Percentiles rank a stretch among this genome's conserved stretches.
These are phyloP conservation scores for Elephantulus edwardii DNA, from an alignment of 2,113 vertebrate species.

Conservation along the genomic window DNA sequence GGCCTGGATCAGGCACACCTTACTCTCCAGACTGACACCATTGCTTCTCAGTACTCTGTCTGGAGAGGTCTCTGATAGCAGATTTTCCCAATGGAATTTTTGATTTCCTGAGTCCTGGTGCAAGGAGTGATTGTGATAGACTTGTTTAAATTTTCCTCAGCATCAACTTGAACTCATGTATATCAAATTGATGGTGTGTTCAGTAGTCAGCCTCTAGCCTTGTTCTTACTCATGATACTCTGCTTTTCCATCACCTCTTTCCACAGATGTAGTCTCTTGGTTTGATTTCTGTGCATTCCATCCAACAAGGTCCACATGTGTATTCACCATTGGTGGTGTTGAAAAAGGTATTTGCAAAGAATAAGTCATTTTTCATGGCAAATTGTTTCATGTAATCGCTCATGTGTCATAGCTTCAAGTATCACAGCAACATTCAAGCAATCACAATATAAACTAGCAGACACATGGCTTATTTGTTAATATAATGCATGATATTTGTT, in stretches of 20 bases:
- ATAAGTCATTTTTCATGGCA: background rate
- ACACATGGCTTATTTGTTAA: background rate
- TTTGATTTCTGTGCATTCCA: background rate
- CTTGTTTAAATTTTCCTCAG: background rate
- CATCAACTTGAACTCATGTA: background rate
- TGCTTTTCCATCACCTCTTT: background rate
- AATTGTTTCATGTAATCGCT: background rate
- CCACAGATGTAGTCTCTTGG: background rate
- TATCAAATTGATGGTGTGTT: background rate
- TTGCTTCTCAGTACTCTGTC: no score
- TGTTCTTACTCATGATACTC: background rate
- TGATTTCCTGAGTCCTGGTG: no score
- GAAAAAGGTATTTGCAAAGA: background rate
- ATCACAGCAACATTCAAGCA: background rate
- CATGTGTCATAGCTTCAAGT: background rate
- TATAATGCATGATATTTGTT: background rate
- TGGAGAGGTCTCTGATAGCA: no score
- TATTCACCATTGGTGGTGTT: background rate
- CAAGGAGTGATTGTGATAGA: no score
- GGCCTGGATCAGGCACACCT: no score
- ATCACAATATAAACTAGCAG: background rate
- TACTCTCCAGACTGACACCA: no score
- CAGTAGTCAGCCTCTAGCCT: background rate
- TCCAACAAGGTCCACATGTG: background rate
- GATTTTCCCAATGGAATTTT: no score